A percentile compares a stretch with the other conserved stretches of the same genome.
These are phyloP conservation scores for Sesamia nonagrioides DNA, from an alignment of 1,140 invertebrate species.

Conservation along the genomic window DNA sequence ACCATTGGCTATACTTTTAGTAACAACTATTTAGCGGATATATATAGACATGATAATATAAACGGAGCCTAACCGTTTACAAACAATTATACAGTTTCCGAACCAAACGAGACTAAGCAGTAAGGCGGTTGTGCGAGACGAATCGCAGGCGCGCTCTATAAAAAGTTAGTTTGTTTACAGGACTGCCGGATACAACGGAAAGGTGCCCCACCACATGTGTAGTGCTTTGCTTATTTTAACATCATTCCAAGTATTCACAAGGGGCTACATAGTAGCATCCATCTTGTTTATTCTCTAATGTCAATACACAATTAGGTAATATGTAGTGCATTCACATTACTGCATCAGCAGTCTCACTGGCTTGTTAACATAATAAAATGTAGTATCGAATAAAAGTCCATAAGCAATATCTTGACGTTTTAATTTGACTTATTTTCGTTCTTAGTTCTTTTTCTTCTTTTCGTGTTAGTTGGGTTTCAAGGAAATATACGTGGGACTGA, in stretches of 20 bases:
- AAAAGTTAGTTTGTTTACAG: slow-evolving; percentile 82
- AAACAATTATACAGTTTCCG: slow-evolving; percentile 51
- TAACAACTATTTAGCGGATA: background rate
- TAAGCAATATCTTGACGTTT: too few relatives aligned
- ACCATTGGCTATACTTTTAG: background rate
- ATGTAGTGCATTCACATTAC: background rate
- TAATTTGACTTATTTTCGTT: too few relatives aligned
- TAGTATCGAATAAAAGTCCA: too few relatives aligned
- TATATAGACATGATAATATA: slow-evolving; percentile 16
- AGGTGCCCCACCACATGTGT: slow-evolving; percentile 72
- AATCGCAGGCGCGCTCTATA: slow-evolving; percentile 76
- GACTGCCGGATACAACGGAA: slow-evolving; percentile 74
- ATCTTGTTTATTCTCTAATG: slow-evolving; percentile 8
- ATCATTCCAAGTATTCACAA: slow-evolving; percentile 48
- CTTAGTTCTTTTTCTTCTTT: too few relatives aligned
- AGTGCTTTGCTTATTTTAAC: slow-evolving; percentile 66
- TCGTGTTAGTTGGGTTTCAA: too few relatives aligned
- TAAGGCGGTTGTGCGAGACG: slow-evolving; percentile 66
- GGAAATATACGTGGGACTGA: too few relatives aligned
- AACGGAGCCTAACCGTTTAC: slow-evolving; percentile 42
- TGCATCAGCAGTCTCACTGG: background rate
- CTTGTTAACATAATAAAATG: too few relatives aligned
- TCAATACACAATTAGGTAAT: background rate
- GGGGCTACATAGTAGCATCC: background rate
- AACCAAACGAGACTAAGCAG: slow-evolving; percentile 61